Conservation (phyloP, 2,888 invertebrate genomes). For the Tigriopus californicus region DNA sequence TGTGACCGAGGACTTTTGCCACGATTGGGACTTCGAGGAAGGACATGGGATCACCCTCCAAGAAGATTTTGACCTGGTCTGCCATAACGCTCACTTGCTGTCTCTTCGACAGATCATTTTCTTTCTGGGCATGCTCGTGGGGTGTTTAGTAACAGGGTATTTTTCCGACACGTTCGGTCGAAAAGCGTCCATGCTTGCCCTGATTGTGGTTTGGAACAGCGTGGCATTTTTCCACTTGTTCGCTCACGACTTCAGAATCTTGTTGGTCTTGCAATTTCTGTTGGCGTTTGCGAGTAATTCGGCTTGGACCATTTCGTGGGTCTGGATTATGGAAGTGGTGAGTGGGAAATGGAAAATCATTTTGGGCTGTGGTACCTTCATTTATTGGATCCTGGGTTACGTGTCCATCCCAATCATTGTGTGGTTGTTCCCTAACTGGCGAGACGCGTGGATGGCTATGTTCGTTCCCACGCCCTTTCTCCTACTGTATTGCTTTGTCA, state of each 20-base stretch:
- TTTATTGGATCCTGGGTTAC: neutral
- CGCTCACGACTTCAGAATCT: neutral
- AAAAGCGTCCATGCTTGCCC: neutral
- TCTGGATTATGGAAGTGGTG: neutral
- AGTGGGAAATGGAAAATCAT: neutral
- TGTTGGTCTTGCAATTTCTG: neutral
- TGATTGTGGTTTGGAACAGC: neutral
- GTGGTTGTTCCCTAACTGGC: neutral
- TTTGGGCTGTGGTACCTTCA: neutral
- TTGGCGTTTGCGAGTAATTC: neutral
- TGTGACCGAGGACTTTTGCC: neutral
- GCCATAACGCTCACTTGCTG: neutral
- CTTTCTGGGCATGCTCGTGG: neutral
- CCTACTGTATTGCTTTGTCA: neutral
- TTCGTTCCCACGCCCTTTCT: neutral
- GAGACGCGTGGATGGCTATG: neutral
- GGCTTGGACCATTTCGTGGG: neutral
- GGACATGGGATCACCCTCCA: neutral
- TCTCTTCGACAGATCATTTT: neutral
- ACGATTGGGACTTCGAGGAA: neutral
- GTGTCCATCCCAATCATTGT: neutral
- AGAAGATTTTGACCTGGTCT: neutral
- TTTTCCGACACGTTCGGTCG: neutral
- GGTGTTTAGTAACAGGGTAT: neutral
- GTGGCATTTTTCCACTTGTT: neutral